Evolutionary conservation across 2,113 vertebrate genomes (phyloP).

Genomic region (Sphaerodactylus townsendi): DNA sequence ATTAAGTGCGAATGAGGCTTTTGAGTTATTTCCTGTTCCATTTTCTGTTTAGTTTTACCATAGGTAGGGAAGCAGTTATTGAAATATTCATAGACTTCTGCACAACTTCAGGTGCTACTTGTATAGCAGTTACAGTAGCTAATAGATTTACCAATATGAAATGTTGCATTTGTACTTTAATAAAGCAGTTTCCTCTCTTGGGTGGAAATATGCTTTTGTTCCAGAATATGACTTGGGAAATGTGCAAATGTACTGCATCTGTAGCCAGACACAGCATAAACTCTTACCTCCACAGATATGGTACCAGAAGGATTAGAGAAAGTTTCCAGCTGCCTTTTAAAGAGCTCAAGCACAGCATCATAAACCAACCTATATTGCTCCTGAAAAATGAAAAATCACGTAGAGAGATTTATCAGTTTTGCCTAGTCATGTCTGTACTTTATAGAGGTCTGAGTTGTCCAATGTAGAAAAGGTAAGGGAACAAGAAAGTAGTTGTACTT

Average conservation of each 20-base stretch:
- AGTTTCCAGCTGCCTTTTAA: slow-evolving; percentile 81
- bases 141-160: too few relatives aligned
- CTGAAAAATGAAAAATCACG: slow-evolving; percentile 65
- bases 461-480: background rate
- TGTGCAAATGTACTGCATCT: background rate
- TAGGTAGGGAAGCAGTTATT: background rate
- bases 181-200: too few relatives aligned
- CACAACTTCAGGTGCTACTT: too few relatives aligned
- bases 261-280: background rate
- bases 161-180: too few relatives aligned
- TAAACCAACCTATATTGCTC: slow-evolving; percentile 95
- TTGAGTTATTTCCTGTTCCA: background rate
- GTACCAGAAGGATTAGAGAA: slow-evolving; percentile 30
- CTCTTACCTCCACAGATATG: slow-evolving; percentile 67
- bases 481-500: background rate
- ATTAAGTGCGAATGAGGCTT: background rate
- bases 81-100: too few relatives aligned
- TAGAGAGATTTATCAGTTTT: background rate
- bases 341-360: slow-evolving; percentile 82
- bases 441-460: background rate
- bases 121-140: too few relatives aligned
- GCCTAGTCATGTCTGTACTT: background rate
- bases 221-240: too few relatives aligned
- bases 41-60: background rate
- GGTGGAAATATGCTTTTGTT: too few relatives aligned